Base-by-base conservation (phyloP, 2,113 vertebrate species). In the mouse (Mus musculus) region DNA sequence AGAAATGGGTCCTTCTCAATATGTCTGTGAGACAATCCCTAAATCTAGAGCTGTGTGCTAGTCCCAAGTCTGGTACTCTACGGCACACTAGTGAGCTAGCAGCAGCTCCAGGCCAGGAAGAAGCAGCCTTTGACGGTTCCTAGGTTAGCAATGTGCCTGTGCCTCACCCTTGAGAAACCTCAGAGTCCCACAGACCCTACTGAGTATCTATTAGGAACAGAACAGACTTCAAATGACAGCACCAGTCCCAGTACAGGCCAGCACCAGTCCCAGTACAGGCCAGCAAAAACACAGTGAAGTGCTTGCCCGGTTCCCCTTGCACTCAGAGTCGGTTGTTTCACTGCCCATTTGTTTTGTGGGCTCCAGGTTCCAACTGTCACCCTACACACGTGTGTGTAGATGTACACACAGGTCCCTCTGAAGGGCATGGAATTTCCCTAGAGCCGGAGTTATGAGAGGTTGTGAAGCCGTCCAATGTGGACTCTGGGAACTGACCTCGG, bases 221-320 rank as follows among this genome's bases (percentile, higher is more conserved):
- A 96, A 11, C 12, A 33, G 73, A 28, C 56, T 88, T 85, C 59
- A 52, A 73, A 93, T 76, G 82, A 67, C 85, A 39, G 42, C 3
- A 82, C 39, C 59, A 30, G 54, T 94, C 89, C 80, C 39, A 89
- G 77, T 56, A 89, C 42, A 93, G 49, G 87, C 72, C 85, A 39
- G 56, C 3, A 82, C 42, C 42, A 17, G 56, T 90, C 75, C 82
- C 33, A 90, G 56, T 4, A 16, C 56, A 59, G 59, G 59, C 59
- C 22, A 61, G 24, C 67, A 69, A 12, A 33, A 9, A 8, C 71
- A 72, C 7, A 1, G 54, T 12, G 22, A 39, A 16, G 36, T 9
- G 36, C 80, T 81, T 11, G 39, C 24, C 9, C 42, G 33, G 36
- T 80, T 86, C n/a, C 56, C 59, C 52, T 91, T 36, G 24, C 22